Conservation (phyloP, 1,140 invertebrate genomes). For the Drosophila sechellia region DNA sequence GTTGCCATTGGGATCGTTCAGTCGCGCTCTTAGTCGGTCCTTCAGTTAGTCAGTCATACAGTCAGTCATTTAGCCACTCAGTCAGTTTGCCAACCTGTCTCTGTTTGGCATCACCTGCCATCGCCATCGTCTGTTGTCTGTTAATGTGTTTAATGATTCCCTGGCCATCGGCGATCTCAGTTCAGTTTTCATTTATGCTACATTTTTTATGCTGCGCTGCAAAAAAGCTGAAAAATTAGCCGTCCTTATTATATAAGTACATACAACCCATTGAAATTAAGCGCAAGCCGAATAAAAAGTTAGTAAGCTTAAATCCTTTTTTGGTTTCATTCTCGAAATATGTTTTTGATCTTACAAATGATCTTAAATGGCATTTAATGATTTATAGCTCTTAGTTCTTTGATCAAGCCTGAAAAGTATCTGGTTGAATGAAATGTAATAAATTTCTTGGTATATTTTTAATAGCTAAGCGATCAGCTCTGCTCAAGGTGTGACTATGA, state of each 20-base stretch:
- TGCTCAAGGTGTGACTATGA: constrained; percentile 10
- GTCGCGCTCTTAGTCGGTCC: not conserved
- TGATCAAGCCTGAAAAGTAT: no score
- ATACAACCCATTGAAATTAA: no score
- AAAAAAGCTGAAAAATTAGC: constrained; percentile 2
- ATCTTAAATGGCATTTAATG: no score
- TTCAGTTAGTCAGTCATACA: constrained; percentile 7
- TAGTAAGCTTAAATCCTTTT: no score
- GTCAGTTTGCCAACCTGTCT: constrained; percentile 65
- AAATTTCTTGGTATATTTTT: no score
- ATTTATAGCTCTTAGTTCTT: no score
- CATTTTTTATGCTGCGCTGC: constrained; percentile 35
- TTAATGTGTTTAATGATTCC: constrained; percentile 82
- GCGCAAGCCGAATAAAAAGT: no score
- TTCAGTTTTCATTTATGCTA: constrained; percentile 70
- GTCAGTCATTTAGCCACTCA: constrained; percentile 34
- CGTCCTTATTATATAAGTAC: not conserved
- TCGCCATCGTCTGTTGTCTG: constrained; percentile 52
- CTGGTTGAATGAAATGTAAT: no score
- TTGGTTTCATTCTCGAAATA: no score
- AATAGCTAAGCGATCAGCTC: constrained; percentile 3
- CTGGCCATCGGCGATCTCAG: constrained; percentile 51
- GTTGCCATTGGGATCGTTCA: constrained; percentile 41
- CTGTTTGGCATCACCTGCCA: constrained; percentile 74
- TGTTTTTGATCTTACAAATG: no score